Base-by-base conservation (phyloP, 2,113 vertebrate species). In the Tragelaphus buxtoni region DNA sequence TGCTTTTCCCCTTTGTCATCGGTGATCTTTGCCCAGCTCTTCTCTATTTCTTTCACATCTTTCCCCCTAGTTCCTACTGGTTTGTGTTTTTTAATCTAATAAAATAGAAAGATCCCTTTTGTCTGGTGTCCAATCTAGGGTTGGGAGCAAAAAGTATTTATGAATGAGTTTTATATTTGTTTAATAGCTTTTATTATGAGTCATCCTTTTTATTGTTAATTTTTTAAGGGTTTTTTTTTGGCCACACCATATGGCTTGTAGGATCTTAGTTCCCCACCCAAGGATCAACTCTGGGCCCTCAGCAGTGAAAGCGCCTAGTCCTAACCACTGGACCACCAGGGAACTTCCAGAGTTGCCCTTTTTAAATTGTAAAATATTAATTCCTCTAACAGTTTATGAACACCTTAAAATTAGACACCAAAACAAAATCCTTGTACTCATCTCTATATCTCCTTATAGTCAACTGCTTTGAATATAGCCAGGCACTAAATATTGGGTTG, bases 21-120 rank as follows among this genome's bases (percentile, higher is more conserved):
- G 24, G 45, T 74, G 26, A 39, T 32, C 77, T 89, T 88, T n/a
- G 42, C 51, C 65, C 18, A 55, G 17, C 65, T 61, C 30, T 55
- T 35, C n/a, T 82, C 51, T 94, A 39, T 60, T 61, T 61, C 49
- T 86, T 58, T 49, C 35, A 35, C n/a, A 47, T 35, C 24, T 83
- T 82, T 88, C 14, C 45, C 47, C 47, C 35, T 60, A 28, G 65
- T 82, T 80, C 55, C 49, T 95, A 12, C 45, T 72, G 53, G 26
- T 97, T 96, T 96, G 24, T 88, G 86, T 82, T 95, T 98, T 97
- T 91, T 94, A 96, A 92, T 89, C 83, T 88, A 98, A 97, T 97
- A 98, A 98, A 98, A 84, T 80, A 84, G 91, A 83, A 96, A 26
- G 69, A 91, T 88, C 76, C 45, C 61, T 88, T 94, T 80, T 88